phyloP scores from a whole-genome alignment of 1,140 invertebrate species.

The Asbolus verrucosus region DNA sequence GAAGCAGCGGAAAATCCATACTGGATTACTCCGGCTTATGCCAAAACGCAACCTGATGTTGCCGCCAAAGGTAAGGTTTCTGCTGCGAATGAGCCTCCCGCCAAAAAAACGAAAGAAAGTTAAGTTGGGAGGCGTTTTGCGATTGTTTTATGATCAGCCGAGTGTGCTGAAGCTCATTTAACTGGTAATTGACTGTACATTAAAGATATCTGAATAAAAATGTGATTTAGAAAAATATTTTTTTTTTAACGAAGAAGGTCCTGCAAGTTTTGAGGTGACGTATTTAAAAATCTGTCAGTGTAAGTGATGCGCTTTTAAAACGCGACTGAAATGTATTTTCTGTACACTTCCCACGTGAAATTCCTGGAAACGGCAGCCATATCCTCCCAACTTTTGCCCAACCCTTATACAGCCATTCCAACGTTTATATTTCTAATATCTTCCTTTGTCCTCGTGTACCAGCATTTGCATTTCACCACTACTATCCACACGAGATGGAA shows the following conservation, averaged over 20 bases:
- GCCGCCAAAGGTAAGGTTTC: constrained; percentile 56
- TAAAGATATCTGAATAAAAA: too few species aligned
- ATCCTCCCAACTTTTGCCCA: constrained; percentile 41
- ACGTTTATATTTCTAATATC: constrained; percentile 45
- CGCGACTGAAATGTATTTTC: constrained; percentile 32
- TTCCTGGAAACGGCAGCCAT: constrained; percentile 30
- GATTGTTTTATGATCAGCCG: too few species aligned
- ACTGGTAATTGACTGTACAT: not conserved
- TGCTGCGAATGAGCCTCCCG: not conserved
- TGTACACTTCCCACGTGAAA: constrained; percentile 39
- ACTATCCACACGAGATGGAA: constrained; percentile 44
- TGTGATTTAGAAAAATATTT: too few species aligned
- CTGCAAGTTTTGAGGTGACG: constrained; percentile 8
- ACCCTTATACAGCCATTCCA: constrained; percentile 43
- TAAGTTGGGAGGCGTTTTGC: not conserved
- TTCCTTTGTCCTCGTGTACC: constrained; percentile 42
- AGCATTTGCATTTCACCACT: constrained; percentile 40
- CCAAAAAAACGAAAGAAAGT: constrained; percentile 8
- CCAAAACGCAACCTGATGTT: constrained; percentile 81
- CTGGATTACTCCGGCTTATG: constrained; percentile 94
- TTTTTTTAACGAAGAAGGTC: too few species aligned
- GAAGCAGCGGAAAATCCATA: constrained; percentile 97
- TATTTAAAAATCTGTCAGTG: constrained; percentile 42
- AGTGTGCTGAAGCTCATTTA: not conserved
- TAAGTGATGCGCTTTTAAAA: not conserved